These are phyloP conservation scores for Etheostoma perlongum DNA, from an alignment of 2,797 vertebrate genomes.

Conservation along the genomic window DNA sequence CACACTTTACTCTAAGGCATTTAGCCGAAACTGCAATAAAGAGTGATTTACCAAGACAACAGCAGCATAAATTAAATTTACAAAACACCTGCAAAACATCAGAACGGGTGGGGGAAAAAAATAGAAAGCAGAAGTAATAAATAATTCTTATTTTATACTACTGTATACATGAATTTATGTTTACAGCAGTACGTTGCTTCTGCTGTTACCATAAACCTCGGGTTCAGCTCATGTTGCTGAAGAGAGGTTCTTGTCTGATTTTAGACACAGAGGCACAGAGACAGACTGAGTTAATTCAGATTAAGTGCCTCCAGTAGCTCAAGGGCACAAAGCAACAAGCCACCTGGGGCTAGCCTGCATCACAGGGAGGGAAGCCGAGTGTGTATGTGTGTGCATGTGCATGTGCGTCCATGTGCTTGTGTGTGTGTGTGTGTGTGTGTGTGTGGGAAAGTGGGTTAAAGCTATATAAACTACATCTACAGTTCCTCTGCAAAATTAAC, in stretches of 20 bases:
- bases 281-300: conserved; percentile 78
- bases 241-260: conserved; percentile 57
- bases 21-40: background rate
- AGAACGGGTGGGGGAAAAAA: background rate
- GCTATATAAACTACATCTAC: conserved; percentile 33
- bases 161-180: background rate
- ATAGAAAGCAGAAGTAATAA: background rate
- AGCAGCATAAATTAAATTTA: background rate
- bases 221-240: conserved; percentile 41
- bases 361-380: conserved; percentile 14
- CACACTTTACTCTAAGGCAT: conserved; percentile 3
- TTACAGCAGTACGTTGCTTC: background rate
- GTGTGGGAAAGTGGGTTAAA: conserved; percentile 17
- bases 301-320: conserved; percentile 79
- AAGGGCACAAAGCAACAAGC: conserved; percentile 73
- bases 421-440: too few relatives aligned
- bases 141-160: background rate
- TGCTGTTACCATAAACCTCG: conserved; percentile 28
- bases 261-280: conserved; percentile 37
- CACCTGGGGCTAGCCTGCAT: conserved; percentile 68
- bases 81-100: background rate
- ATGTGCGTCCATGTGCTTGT: conserved; percentile 3
- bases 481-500: conserved; percentile 37
- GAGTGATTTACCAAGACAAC: conserved; percentile 8
- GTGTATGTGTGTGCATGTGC: conserved; percentile 30